Evolutionary conservation across 2,888 invertebrate genomes (phyloP), one percentile per base, ranked within the genome.

Genomic region (Margaritifera margaritifera): DNA sequence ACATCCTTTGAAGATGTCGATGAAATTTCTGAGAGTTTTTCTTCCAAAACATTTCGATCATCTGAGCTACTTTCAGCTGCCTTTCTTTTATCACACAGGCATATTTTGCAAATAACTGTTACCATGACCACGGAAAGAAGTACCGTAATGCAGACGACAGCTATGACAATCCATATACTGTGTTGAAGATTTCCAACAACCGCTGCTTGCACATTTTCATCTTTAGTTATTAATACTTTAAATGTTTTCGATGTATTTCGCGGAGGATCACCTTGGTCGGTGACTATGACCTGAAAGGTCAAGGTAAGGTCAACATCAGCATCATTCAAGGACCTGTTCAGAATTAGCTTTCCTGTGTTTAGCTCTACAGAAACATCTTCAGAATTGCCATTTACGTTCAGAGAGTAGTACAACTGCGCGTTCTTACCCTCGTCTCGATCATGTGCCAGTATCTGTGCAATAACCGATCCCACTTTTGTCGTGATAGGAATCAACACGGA

Each of bases 391-490:
- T 78, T 79, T 22, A 74, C 66, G 11, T 75, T 75, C 25, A 86
- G 79, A 57, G 69, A 68, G 66, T 78, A 86, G 8, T 70, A 73
- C 19, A 86, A 66, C 42, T 75, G 59, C 4, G 81, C 78, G 72
- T 86, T 86, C 20, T 72, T 71, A 0, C 81, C 86, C n/a, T 65
- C 57, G 66, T 86, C 86, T 22, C 71, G 63, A 69, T 86, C 86
- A 19, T 67, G 64, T 2, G 83, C 84, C 15, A 62, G 54, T 0
- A 86, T 66, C 56, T 71, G 70, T 4, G 81, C 66, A 6, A 84
- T 75, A 8, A 77, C 55, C 1, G 76, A 71, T 1, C 79, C 79
- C 4, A 72, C 68, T 1, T 71, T 51, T 0, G 69, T 67, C 31
- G 79, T 69, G 3, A 72, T 75, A 1, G 73, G 69, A 15, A 84